Percentiles rank a stretch among this genome's conserved stretches.
phyloP scores from a whole-genome alignment of 2,113 vertebrate genomes.

The Peromyscus maniculatus region DNA sequence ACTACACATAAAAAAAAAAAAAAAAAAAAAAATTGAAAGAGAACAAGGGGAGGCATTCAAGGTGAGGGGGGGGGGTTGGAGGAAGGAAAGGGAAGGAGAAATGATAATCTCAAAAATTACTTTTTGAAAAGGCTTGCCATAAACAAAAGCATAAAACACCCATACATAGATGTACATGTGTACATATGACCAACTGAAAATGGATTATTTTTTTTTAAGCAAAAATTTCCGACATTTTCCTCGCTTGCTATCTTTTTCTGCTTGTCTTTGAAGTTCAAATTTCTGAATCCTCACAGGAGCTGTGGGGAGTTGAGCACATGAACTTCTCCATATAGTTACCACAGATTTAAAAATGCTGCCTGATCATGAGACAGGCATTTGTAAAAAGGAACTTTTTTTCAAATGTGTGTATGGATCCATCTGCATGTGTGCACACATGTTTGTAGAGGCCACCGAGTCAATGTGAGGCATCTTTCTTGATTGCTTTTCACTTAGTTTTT shows the following conservation, averaged over 20 bases:
- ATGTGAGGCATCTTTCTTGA: not conserved
- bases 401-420: not conserved
- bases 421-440: too few relatives aligned
- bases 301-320: not conserved
- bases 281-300: not conserved
- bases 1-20: too few relatives aligned
- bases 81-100: not conserved
- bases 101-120: not conserved
- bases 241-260: not conserved
- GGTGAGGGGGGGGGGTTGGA: not conserved
- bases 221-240: not conserved
- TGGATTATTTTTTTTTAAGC: not conserved
- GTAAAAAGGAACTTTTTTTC: not conserved
- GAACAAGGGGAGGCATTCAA: not conserved
- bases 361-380: not conserved
- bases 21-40: too few relatives aligned
- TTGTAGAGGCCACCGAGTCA: not conserved
- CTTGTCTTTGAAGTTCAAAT: constrained; percentile 26
- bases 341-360: not conserved
- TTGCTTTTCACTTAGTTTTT: not conserved
- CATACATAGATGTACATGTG: not conserved
- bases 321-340: not conserved
- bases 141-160: constrained; percentile 15
- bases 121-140: not conserved
- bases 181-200: not conserved